Percentiles rank a stretch among this genome's conserved stretches.
Evolutionary conservation across 2,113 vertebrate genomes (phyloP).

Genomic region (Marcusenius ussheri): DNA sequence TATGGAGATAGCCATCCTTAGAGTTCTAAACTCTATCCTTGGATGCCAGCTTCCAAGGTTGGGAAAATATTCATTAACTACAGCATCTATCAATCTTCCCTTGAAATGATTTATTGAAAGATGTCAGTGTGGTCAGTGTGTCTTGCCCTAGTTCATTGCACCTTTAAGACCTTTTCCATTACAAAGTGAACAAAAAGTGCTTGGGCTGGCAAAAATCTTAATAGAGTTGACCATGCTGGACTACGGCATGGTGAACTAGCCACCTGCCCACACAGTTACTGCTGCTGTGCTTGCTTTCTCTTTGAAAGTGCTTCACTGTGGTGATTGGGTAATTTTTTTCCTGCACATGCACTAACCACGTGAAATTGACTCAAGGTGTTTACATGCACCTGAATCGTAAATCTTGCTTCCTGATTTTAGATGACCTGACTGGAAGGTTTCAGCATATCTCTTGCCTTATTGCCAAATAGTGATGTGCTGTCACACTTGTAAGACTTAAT

Average conservation of each 20-base stretch:
- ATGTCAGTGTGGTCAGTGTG: constrained; percentile 26
- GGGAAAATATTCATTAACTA: constrained; percentile 42
- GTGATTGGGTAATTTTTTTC: constrained; percentile 49
- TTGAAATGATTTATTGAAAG: not conserved
- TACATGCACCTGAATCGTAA: not conserved
- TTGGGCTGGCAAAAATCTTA: constrained; percentile 6
- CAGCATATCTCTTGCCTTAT: not conserved
- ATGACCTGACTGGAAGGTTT: not conserved
- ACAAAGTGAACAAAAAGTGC: constrained; percentile 21
- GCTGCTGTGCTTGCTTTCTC: constrained; percentile 54
- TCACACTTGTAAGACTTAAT: not conserved
- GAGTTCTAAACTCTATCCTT: not conserved
- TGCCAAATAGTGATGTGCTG: not conserved
- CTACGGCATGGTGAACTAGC: not conserved
- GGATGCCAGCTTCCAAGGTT: constrained; percentile 45
- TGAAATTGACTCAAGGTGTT: not conserved
- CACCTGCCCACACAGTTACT: constrained; percentile 33
- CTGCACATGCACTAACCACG: not conserved
- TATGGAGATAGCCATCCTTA: not conserved
- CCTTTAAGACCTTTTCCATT: constrained; percentile 26
- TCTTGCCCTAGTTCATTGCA: not conserved
- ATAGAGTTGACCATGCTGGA: constrained; percentile 5
- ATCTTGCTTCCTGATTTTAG: not conserved
- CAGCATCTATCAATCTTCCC: not conserved
- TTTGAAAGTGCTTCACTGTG: constrained; percentile 46